Evolutionary conservation across 2,113 vertebrate genomes (phyloP).

Genomic region (Oncorhynchus clarkii): DNA sequence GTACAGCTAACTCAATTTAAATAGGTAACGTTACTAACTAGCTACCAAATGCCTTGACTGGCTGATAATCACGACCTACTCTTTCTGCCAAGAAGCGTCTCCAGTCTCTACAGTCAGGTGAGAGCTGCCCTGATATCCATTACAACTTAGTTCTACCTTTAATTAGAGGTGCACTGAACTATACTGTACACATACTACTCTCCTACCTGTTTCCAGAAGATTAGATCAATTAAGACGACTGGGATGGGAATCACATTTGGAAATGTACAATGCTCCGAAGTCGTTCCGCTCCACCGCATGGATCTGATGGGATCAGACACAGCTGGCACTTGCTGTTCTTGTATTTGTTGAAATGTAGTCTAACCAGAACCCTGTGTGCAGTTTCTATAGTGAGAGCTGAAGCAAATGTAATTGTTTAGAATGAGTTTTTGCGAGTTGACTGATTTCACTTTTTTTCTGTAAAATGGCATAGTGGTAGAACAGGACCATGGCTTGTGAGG

Average conservation of each 20-base stretch:
- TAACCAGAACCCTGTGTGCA: neutral
- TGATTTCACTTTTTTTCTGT: constrained; percentile 11
- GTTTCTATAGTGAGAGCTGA: constrained; percentile 1
- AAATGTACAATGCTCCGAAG: neutral
- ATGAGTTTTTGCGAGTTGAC: neutral
- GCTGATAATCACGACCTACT: no score
- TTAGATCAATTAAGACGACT: neutral
- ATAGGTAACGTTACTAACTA: no score
- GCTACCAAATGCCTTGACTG: no score
- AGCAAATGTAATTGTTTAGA: neutral
- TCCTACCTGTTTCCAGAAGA: constrained; percentile 12
- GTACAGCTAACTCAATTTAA: no score
- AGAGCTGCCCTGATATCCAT: no score
- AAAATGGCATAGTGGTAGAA: neutral
- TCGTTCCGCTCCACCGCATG: constrained; percentile 6
- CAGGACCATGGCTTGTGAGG: neutral
- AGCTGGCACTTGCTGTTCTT: neutral
- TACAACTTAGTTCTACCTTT: no score
- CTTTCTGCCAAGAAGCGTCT: constrained; percentile 5
- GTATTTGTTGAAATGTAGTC: neutral
- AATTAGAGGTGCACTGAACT: neutral
- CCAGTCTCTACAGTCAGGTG: constrained; percentile 10
- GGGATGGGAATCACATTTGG: constrained; percentile 24
- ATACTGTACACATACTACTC: neutral
- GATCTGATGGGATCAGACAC: constrained; percentile 40